A percentile compares a stretch with the other conserved stretches of the same genome.
Evolutionary conservation across 2,797 vertebrate species (phyloP).

Genomic region (Hypotaenidia philippensis): DNA sequence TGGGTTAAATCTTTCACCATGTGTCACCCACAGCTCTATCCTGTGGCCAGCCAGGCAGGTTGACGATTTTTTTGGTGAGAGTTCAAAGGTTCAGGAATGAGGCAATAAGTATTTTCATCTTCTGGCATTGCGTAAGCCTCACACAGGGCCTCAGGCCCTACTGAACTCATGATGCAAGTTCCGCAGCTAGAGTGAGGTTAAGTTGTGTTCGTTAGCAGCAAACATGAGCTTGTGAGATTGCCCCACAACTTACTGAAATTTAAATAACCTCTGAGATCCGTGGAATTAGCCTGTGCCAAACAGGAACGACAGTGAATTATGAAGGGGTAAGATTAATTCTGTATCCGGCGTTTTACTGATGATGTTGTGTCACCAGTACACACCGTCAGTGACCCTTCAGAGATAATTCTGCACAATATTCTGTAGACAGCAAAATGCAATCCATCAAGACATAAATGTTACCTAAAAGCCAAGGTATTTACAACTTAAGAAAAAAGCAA

Average conservation of each 20-base stretch:
- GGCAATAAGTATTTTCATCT: neutral
- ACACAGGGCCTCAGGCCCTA: neutral
- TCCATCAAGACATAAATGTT: neutral
- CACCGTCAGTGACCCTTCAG: neutral
- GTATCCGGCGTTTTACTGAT: neutral
- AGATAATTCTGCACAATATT: neutral
- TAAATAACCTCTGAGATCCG: neutral
- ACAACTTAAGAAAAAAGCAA: neutral
- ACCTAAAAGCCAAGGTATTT: neutral
- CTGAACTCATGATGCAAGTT: neutral
- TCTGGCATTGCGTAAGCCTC: neutral
- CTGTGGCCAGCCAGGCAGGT: neutral
- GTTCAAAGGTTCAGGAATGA: slow-evolving; percentile 43
- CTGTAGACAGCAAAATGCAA: neutral
- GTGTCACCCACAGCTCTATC: neutral
- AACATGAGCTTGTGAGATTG: neutral
- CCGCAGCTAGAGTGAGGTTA: neutral
- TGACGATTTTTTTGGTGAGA: neutral
- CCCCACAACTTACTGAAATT: neutral
- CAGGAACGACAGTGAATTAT: neutral
- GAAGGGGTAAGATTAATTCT: neutral
- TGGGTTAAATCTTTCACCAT: neutral
- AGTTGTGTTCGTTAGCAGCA: neutral
- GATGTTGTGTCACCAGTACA: neutral
- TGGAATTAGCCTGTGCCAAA: neutral